Conservation (phyloP, 2,113 vertebrate genomes). For the Hydropotes inermis region DNA sequence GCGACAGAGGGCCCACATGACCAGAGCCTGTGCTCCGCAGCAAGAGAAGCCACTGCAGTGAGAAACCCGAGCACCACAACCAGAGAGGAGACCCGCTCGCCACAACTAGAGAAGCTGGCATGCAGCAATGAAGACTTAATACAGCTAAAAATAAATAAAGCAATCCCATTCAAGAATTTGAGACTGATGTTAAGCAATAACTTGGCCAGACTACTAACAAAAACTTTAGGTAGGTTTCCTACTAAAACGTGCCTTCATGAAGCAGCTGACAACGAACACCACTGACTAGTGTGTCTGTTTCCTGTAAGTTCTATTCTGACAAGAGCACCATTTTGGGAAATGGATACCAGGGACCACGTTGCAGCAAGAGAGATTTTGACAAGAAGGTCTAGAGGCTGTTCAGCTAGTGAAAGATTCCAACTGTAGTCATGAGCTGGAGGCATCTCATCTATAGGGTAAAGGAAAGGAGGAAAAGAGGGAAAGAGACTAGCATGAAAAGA, state of each 20-base stretch:
- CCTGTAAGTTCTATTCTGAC: not conserved
- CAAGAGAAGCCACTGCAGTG: not conserved
- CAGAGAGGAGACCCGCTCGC: fast-evolving
- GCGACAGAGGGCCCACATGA: not conserved
- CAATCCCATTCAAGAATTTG: not conserved
- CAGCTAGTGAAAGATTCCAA: not conserved
- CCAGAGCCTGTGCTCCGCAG: not conserved
- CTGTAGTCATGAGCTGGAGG: not conserved
- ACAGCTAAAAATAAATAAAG: not conserved
- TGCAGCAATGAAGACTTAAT: not conserved
- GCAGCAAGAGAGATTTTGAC: not conserved
- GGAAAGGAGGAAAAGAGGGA: not conserved
- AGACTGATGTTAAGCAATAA: not conserved
- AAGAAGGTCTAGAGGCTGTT: not conserved
- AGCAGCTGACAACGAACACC: not conserved
- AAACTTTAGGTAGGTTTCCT: not conserved
- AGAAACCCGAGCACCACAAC: fast-evolving
- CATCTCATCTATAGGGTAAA: not conserved
- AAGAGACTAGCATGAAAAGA: not conserved
- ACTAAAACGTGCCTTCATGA: not conserved
- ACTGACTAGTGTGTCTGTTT: not conserved
- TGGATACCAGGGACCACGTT: not conserved
- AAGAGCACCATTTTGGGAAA: not conserved
- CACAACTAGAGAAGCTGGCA: not conserved
- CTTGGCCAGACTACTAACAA: not conserved